Conservation (phyloP, 2,888 invertebrate species). For the Hirtodrosophila cameraria region DNA sequence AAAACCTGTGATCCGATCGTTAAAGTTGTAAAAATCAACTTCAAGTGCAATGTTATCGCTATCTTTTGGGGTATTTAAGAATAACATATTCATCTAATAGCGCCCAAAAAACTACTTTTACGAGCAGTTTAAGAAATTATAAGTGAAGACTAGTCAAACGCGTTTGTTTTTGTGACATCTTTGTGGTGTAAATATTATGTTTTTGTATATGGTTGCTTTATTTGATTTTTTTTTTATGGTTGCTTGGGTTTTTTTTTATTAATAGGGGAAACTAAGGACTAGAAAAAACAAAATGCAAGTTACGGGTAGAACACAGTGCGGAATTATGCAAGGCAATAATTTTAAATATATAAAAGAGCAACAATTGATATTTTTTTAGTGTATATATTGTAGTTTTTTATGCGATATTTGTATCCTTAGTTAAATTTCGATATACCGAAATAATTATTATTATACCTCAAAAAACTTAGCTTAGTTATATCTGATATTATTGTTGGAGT, state of each 20-base stretch:
- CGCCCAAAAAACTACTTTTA: slow-evolving; percentile 24
- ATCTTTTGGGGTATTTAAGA: slow-evolving; percentile 7
- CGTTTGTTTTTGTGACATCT: slow-evolving; percentile 24
- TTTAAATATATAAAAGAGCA: neutral
- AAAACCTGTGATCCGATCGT: slow-evolving; percentile 37
- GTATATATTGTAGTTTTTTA: neutral
- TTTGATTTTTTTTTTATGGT: too few relatives aligned
- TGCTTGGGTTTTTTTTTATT: neutral
- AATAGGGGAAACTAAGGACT: slow-evolving; percentile 5
- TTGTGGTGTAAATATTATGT: slow-evolving; percentile 46
- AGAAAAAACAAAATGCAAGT: slow-evolving; percentile 1
- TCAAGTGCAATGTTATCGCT: neutral
- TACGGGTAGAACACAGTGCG: neutral
- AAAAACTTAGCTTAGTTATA: too few relatives aligned
- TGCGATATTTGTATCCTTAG: neutral
- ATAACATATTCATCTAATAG: slow-evolving; percentile 2
- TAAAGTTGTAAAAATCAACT: slow-evolving; percentile 35
- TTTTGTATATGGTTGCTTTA: too few relatives aligned
- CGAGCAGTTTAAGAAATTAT: slow-evolving; percentile 31
- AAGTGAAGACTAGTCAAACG: slow-evolving; percentile 20
- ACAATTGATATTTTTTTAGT: neutral
- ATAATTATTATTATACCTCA: too few relatives aligned
- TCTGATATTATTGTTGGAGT: too few relatives aligned
- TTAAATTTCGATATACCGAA: too few relatives aligned
- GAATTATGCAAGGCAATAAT: neutral